Conservation (phyloP, 2,113 vertebrate genomes). For the Otus sunia region DNA sequence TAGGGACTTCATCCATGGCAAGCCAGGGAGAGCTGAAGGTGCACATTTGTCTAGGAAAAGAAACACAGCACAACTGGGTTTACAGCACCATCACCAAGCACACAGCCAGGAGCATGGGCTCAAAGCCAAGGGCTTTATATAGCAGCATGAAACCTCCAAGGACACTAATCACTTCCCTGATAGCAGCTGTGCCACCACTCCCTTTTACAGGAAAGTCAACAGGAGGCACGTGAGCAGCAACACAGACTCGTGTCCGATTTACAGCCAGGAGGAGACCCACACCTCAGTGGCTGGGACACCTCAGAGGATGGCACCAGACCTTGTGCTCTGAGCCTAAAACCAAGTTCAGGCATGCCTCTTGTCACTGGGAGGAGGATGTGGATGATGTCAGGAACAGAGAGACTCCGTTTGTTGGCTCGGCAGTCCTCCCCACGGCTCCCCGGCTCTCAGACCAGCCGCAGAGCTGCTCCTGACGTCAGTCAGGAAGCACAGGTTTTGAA, state of each 20-base stretch:
- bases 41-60: background rate
- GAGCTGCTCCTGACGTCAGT: slow-evolving; percentile 17
- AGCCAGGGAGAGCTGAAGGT: background rate
- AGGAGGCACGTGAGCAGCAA: background rate
- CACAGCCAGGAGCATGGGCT: background rate
- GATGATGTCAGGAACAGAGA: background rate
- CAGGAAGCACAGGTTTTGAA: slow-evolving; percentile 45
- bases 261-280: background rate
- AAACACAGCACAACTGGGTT: background rate
- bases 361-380: background rate
- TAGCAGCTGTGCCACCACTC: background rate
- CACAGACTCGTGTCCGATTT: background rate
- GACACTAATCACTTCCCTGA: background rate
- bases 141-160: background rate
- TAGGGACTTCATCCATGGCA: background rate
- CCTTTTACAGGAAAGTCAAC: background rate
- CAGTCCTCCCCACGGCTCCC: background rate
- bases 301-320: background rate
- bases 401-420: rapidly evolving
- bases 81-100: background rate
- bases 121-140: background rate
- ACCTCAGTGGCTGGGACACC: background rate
- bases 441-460: rapidly evolving
- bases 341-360: background rate
- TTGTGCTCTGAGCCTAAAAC: background rate